Evolutionary conservation across 2,113 vertebrate species (phyloP), one percentile per base, ranked within the genome.

Genomic region (Mus spicilegus): DNA sequence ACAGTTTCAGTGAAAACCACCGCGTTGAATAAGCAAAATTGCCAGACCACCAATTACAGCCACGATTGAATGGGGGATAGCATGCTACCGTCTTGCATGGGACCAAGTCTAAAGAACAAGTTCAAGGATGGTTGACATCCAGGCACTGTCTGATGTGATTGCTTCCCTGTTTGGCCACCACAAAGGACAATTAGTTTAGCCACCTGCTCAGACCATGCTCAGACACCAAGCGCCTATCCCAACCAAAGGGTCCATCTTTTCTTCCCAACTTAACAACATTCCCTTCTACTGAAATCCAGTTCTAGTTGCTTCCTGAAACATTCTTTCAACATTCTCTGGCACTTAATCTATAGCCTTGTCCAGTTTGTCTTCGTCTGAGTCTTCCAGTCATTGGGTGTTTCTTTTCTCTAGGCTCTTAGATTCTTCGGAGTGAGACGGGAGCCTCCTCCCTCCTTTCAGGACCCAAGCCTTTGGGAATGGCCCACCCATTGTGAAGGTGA

Each of bases 21-120:
- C 36, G 14, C 22, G 13, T 61, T 77, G 69, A 49, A 54, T 14
- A 75, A 90, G 89, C 42, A 96, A 97, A 90, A 84, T 3, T 13
- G 78, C 46, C 5, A 84, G 70, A 22, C 33, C 56, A 63, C 30
- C 87, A 49, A 1, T 16, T 36, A 54, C 10, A 85, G 67, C 28
- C 67, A n/a, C 26, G 49, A 91, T 26, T 51, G 16, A 33, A 73
- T 91, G 11, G n/a, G n/a, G 61, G n/a, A 49, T 30, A 75, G 49
- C 17, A 22, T 72, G 36, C n/a, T 85, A 61, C 20, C 46, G 13
- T 42, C 65, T 85, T 93, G 39, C 17, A 7, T 33, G 22, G 89
- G 49, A 70, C 39, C 28, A 77, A 93, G 65, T 76, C 72, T 78
- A 36, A 85, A 63, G 58, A 80, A 51, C 58, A 67, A 20, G 12